Evolutionary conservation across 2,113 vertebrate species (phyloP), one percentile per base, ranked within the genome.

Genomic region (Lethenteron reissneri): DNA sequence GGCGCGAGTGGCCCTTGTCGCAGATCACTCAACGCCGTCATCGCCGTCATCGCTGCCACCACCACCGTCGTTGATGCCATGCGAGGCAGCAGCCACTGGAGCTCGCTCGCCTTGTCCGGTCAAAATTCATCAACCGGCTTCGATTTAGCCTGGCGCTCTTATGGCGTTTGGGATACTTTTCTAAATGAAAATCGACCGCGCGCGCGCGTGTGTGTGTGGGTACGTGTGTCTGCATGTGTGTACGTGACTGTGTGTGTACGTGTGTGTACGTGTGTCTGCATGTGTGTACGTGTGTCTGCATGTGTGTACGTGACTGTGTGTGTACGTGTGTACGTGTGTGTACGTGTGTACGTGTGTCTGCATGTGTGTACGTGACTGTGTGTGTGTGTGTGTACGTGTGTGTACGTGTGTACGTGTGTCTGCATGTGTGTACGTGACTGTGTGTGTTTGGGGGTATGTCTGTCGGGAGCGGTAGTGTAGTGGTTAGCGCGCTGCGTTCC

Each of bases 271-370:
- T 14, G 14, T 19, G 3, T 21, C 21, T 19, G 60, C 3, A 19
- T 1, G 60, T 4, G 60, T 64, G 60, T 8, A 64, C 3, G 60
- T 14, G 60, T 64, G 13, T 64, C 13, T 64, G 60, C 60, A 64
- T 14, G 17, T 64, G 60, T 64, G 60, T 64, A 64, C 60, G 2
- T 17, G 25, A 3, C 25, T 25, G 25, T 25, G 25, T 25, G 25
- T 25, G 25, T 25, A 3, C 17, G 3, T 64, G 60, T 64, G 60
- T 64, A 3, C 17, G 2, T 64, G 60, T 64, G 60, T 64, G 60
- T 64, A 17, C n/a, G 60, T 64, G 60, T 64, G 60, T 64, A 17
- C 21, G 60, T 64, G 60, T 64, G 60, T 64, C 14, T 64, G 21
- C 21, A 21, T 64, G 60, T 8, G 60, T 64, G 60, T 64, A 21